Evolutionary conservation across 2,113 vertebrate genomes (phyloP).

Genomic region (Elaphurus davidianus): DNA sequence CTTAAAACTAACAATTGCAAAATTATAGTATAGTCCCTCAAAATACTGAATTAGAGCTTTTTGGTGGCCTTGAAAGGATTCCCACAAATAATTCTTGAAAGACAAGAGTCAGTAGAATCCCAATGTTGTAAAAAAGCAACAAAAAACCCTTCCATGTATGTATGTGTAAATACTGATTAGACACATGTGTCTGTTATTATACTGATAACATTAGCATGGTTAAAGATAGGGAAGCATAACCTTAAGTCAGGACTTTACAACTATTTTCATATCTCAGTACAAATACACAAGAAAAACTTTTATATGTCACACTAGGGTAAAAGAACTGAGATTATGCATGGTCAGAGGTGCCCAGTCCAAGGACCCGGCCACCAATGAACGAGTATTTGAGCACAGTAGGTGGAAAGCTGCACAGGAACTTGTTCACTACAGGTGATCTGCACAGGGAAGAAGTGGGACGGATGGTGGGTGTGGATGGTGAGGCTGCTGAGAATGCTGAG

Average conservation of each 20-base stretch:
- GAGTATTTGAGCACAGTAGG: not conserved
- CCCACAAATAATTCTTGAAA: not conserved
- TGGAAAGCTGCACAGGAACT: not conserved
- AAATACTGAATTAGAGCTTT: not conserved
- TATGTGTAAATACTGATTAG: not conserved
- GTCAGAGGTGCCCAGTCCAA: not conserved
- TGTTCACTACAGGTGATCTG: not conserved
- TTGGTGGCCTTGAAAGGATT: not conserved
- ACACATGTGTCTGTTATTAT: not conserved
- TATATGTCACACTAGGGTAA: not conserved
- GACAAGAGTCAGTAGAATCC: not conserved
- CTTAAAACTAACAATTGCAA: not conserved
- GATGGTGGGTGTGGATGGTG: fast-evolving
- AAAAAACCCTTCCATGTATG: not conserved
- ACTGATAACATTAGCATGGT: not conserved
- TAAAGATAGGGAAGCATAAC: not conserved
- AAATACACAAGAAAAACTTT: not conserved
- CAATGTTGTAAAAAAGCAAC: not conserved
- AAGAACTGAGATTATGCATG: not conserved
- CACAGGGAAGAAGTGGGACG: fast-evolving
- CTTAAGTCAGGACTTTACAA: not conserved
- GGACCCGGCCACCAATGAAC: not conserved
- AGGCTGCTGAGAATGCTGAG: not conserved
- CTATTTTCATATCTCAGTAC: not conserved
- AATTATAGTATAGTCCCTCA: not conserved